Percentiles rank a stretch among this genome's conserved stretches.
phyloP scores from a whole-genome alignment of 2,888 invertebrate genomes.

The Hartigia nigra region DNA sequence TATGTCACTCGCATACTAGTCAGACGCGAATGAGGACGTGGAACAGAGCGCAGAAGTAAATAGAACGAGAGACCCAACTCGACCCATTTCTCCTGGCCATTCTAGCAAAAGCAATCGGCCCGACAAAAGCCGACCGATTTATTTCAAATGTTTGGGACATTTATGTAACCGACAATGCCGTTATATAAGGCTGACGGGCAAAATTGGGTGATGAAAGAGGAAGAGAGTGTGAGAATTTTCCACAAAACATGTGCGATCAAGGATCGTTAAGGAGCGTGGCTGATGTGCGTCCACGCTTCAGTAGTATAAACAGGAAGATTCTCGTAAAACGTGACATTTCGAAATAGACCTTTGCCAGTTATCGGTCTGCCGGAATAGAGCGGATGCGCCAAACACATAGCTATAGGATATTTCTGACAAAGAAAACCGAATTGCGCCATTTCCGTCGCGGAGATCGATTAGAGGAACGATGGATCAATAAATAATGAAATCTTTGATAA shows the following conservation, averaged over 20 bases:
- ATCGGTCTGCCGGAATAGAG: neutral
- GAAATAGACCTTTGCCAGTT: neutral
- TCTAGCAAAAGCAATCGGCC: slow-evolving; percentile 30
- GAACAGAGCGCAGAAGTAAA: neutral
- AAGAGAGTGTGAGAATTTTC: neutral
- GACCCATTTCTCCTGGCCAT: slow-evolving; percentile 40
- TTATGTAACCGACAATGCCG: neutral
- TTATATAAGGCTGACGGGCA: neutral
- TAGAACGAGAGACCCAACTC: neutral
- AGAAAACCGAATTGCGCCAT: neutral
- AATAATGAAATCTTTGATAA: neutral
- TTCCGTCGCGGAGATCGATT: neutral
- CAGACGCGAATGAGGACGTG: neutral
- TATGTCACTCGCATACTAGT: neutral
- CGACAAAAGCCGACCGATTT: slow-evolving; percentile 37
- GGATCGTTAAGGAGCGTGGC: neutral
- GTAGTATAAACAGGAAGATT: slow-evolving; percentile 27
- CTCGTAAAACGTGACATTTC: slow-evolving; percentile 26
- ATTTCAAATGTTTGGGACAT: slow-evolving; percentile 1
- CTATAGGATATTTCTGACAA: neutral
- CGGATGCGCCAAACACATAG: neutral
- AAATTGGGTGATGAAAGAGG: slow-evolving; percentile 1
- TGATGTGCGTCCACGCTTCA: neutral
- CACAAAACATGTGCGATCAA: neutral
- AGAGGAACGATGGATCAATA: neutral